Evolutionary conservation across 2,113 vertebrate species (phyloP).

Genomic region (Cephalopterus ornatus): DNA sequence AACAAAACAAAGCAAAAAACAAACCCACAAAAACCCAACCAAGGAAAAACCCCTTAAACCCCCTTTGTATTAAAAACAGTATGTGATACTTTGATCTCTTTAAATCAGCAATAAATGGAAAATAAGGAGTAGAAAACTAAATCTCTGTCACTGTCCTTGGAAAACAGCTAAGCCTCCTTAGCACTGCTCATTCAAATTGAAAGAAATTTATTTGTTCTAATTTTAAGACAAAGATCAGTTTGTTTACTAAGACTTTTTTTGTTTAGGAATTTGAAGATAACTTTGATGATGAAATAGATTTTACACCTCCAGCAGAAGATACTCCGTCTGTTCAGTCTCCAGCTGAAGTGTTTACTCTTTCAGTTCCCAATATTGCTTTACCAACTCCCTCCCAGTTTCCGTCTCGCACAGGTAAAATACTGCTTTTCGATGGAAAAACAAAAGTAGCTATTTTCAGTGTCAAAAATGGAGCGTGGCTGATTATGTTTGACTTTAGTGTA

Average conservation of each 20-base stretch:
- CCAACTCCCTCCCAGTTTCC: slow-evolving; percentile 89
- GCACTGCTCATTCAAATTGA: background rate
- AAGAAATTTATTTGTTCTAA: background rate
- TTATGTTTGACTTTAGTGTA: background rate
- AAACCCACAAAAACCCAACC: background rate
- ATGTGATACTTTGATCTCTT: background rate
- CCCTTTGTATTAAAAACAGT: background rate
- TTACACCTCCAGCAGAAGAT: slow-evolving; percentile 97
- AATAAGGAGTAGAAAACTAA: background rate
- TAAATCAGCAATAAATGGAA: background rate
- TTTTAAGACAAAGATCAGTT: background rate
- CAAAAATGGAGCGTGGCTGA: background rate
- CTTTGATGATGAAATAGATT: slow-evolving; percentile 97
- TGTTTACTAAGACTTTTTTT: background rate
- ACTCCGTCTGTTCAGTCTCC: slow-evolving; percentile 94
- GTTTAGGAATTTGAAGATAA: slow-evolving; percentile 97
- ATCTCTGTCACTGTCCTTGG: background rate
- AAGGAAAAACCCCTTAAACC: background rate
- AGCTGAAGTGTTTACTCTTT: slow-evolving; percentile 94
- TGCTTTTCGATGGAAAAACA: background rate
- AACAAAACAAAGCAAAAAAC: background rate
- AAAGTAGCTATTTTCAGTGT: background rate
- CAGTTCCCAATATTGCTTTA: slow-evolving; percentile 86
- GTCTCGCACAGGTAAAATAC: slow-evolving; percentile 79
- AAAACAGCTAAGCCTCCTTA: background rate